Base-by-base conservation (phyloP, 2,888 invertebrate species). In the Autographa gamma region DNA sequence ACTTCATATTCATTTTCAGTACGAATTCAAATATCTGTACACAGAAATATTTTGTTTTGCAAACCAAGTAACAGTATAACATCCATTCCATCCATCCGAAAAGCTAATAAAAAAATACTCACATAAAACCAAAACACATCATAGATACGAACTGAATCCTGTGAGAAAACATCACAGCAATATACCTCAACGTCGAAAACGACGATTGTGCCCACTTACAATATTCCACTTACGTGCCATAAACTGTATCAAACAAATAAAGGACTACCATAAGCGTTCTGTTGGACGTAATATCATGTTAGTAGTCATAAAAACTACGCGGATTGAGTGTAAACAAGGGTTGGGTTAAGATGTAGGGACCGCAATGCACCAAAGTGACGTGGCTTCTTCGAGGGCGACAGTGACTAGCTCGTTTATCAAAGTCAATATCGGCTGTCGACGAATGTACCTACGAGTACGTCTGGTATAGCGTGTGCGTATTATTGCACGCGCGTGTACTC, bases 341-440 rank as follows among this genome's bases (percentile, higher is more conserved):
- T 87, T 88, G 88, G 91, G 90, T 87, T 88, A 82, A 91, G 91
- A 92, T 91, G 88, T 91, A 85, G 86, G 87, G 88, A 90, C 94
- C 93, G 94, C 94, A 94, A 92, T 95, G 95, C 95, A 95, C 94
- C 95, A 95, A 93, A 94, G 91, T 94, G 95, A 95, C 94, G 93
- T 90, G 89, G 94, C 93, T 93, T 85, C 93, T 93, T 91, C 88
- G 90, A 90, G 92, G 92, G 92, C 92, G 94, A 94, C 95, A 94
- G 89, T 92, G 90, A 89, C 89, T 90, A 81, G 90, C 90, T 95
- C 95, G 92, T 95, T 95, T 95, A 94, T 94, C 95, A 95, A 94
- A 95, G 95, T 94, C 95, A 93, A 94, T 95, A 95, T 95, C 93
- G 93, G 89, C 93, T 93, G 93, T 91, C 93, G 91, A 88, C 91